Evolutionary conservation across 2,113 vertebrate genomes (phyloP).

Genomic region (Calyptomena viridis): DNA sequence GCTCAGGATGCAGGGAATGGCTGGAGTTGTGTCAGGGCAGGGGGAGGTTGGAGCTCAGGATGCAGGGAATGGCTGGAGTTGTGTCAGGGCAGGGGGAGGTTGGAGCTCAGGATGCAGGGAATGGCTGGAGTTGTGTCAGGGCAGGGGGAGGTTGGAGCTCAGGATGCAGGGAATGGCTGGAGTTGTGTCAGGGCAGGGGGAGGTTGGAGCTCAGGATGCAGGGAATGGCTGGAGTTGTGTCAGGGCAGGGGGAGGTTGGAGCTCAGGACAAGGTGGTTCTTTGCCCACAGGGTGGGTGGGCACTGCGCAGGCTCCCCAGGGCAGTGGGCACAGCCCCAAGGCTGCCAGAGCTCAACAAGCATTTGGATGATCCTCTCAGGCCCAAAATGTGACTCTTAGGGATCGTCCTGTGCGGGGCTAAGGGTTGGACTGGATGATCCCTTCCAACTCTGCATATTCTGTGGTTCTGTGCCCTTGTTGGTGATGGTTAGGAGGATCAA

Average conservation of each 20-base stretch:
- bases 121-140: background rate
- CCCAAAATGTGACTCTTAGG: background rate
- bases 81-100: background rate
- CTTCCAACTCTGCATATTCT: background rate
- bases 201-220: background rate
- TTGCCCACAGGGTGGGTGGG: background rate
- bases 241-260: background rate
- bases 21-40: background rate
- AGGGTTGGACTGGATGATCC: background rate
- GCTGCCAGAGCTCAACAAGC: background rate
- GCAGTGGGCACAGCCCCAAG: background rate
- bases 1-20: background rate
- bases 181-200: background rate
- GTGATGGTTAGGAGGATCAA: background rate
- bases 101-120: background rate
- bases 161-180: background rate
- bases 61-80: background rate
- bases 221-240: background rate
- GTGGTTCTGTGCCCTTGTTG: background rate
- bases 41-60: background rate
- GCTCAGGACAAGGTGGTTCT: background rate
- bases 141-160: background rate
- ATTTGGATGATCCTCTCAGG: background rate
- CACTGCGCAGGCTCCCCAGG: background rate
- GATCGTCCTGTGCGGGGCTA: background rate